Percentiles rank a stretch among this genome's conserved stretches.
These are phyloP conservation scores for Nomada flava DNA, from an alignment of 2,888 invertebrate species.

Conservation along the genomic window DNA sequence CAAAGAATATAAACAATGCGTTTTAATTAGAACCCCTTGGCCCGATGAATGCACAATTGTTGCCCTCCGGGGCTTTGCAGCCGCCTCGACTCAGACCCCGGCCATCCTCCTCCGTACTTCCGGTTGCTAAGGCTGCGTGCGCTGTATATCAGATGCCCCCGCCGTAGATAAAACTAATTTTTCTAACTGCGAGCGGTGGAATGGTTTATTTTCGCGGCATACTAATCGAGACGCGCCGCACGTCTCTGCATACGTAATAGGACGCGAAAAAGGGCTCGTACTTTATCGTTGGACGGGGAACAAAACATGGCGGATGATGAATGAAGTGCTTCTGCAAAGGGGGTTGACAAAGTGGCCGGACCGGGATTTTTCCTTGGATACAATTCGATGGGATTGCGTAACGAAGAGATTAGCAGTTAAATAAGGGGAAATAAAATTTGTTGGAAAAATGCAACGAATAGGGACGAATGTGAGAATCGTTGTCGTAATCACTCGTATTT, in stretches of 20 bases:
- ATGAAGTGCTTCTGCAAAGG: background rate
- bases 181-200: conserved; percentile 53
- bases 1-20: conserved; percentile 82
- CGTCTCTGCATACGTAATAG: conserved; percentile 51
- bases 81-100: conserved; percentile 65
- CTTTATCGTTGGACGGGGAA: conserved; percentile 31
- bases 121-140: conserved; percentile 61
- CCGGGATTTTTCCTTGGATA: background rate
- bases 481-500: no score
- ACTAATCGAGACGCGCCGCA: conserved; percentile 57
- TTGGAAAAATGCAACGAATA: no score
- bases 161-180: conserved; percentile 69
- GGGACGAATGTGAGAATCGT: no score
- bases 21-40: conserved; percentile 81
- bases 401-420: no score
- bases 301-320: conserved; percentile 5
- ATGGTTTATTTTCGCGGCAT: conserved; percentile 69
- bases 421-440: no score
- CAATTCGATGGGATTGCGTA: background rate
- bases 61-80: conserved; percentile 66
- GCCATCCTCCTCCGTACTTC: conserved; percentile 49
- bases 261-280: background rate
- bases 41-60: conserved; percentile 77
- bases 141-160: conserved; percentile 66
- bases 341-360: background rate